phyloP scores from a whole-genome alignment of 2,888 invertebrate genomes.

The Ophioninae sp. region DNA sequence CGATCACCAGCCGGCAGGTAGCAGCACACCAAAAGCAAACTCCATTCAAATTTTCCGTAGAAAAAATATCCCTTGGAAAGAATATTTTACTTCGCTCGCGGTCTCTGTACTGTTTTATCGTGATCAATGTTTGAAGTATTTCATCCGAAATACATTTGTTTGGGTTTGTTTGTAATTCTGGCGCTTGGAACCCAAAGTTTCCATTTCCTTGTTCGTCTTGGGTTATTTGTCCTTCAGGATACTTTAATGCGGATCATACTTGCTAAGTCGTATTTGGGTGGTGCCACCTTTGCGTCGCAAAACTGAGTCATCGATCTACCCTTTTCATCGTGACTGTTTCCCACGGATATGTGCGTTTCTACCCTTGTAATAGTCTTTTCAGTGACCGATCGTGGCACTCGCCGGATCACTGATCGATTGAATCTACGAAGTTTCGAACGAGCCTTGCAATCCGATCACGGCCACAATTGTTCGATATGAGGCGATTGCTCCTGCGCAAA shows the following conservation, averaged over 20 bases:
- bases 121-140: background rate
- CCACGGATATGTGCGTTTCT: background rate
- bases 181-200: background rate
- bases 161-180: background rate
- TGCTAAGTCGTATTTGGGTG: background rate
- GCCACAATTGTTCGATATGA: constrained; percentile 90
- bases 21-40: background rate
- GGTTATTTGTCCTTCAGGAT: background rate
- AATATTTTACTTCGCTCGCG: background rate
- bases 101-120: background rate
- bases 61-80: background rate
- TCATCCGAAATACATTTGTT: background rate
- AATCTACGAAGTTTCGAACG: background rate
- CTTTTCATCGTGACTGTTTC: background rate
- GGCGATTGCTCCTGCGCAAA: constrained; percentile 92
- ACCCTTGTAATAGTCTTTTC: background rate
- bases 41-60: background rate
- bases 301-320: background rate
- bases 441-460: constrained; percentile 67
- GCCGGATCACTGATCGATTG: background rate
- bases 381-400: background rate
- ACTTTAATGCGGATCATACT: background rate
- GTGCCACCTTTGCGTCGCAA: background rate
- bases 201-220: background rate
- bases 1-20: background rate